Evolutionary conservation across 2,113 vertebrate genomes (phyloP).

Genomic region (Archilochus colubris): DNA sequence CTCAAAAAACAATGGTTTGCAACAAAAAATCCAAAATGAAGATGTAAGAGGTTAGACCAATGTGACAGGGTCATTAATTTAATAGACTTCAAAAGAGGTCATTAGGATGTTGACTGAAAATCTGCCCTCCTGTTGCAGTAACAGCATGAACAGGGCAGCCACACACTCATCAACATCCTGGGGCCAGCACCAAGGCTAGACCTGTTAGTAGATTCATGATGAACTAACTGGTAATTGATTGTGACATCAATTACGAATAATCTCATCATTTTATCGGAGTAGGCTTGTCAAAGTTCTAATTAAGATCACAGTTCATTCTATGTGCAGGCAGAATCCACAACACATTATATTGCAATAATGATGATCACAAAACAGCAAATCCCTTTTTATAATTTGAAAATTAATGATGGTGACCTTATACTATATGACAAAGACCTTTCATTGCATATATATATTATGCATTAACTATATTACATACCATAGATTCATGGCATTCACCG

Average conservation of each 20-base stretch:
- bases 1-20: constrained; percentile 74
- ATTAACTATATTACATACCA: constrained; percentile 63
- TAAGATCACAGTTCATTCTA: constrained; percentile 86
- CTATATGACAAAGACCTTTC: constrained; percentile 71
- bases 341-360: constrained; percentile 87
- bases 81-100: constrained; percentile 94
- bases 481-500: constrained; percentile 36
- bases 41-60: constrained; percentile 82
- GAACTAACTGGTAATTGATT: constrained; percentile 88
- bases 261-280: constrained; percentile 92
- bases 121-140: constrained; percentile 81
- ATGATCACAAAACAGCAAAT: constrained; percentile 85
- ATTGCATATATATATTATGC: constrained; percentile 62
- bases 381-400: constrained; percentile 88
- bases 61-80: constrained; percentile 90
- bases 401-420: constrained; percentile 83
- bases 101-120: constrained; percentile 85
- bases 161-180: constrained; percentile 86
- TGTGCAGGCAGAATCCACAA: constrained; percentile 82
- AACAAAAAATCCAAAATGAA: constrained; percentile 75
- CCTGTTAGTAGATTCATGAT: constrained; percentile 86
- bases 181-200: constrained; percentile 87
- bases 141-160: constrained; percentile 82
- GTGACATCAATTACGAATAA: constrained; percentile 95
- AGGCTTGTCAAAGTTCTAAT: constrained; percentile 92